These are phyloP conservation scores for Jordanella pulchra DNA, from an alignment of 2,797 vertebrate species.

Conservation along the genomic window DNA sequence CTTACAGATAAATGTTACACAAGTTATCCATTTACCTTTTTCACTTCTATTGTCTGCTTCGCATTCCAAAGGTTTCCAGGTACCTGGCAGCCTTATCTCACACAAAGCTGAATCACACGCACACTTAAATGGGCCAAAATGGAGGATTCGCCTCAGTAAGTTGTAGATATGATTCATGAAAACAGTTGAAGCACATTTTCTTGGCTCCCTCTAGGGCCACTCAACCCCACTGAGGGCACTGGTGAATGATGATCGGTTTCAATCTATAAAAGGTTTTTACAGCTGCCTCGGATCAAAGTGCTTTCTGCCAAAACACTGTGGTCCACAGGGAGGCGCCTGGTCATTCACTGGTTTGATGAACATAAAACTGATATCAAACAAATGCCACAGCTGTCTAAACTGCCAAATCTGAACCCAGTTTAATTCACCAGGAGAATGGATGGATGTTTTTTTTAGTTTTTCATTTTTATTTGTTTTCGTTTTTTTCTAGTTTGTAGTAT, in stretches of 20 bases:
- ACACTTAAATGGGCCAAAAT: conserved; percentile 33
- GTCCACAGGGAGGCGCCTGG: conserved; percentile 12
- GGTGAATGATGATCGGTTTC: conserved; percentile 39
- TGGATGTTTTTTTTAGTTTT: conserved; percentile 30
- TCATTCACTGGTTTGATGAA: conserved; percentile 58
- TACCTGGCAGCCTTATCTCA: conserved; percentile 40
- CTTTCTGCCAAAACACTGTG: conserved; percentile 33
- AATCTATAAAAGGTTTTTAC: conserved; percentile 36
- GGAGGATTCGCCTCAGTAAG: conserved; percentile 40
- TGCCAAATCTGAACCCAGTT: conserved; percentile 45
- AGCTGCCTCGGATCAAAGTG: conserved; percentile 18
- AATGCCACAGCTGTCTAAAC: conserved; percentile 65
- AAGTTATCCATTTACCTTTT: conserved; percentile 48
- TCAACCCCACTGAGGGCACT: conserved; percentile 13
- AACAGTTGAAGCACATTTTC: conserved; percentile 27
- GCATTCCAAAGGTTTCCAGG: conserved; percentile 22
- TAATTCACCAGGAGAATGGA: conserved; percentile 31
- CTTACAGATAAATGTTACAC: conserved; percentile 32
- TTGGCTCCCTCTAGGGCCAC: conserved; percentile 15
- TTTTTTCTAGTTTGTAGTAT: no score
- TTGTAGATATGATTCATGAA: conserved; percentile 56
- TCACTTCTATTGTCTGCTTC: conserved; percentile 22
- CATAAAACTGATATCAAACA: conserved; percentile 58
- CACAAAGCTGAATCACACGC: conserved; percentile 36
- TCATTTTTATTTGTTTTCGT: conserved; percentile 13